phyloP scores from a whole-genome alignment of 92 coral and sea anemone genomes.

The Zoanthus solanderi region DNA sequence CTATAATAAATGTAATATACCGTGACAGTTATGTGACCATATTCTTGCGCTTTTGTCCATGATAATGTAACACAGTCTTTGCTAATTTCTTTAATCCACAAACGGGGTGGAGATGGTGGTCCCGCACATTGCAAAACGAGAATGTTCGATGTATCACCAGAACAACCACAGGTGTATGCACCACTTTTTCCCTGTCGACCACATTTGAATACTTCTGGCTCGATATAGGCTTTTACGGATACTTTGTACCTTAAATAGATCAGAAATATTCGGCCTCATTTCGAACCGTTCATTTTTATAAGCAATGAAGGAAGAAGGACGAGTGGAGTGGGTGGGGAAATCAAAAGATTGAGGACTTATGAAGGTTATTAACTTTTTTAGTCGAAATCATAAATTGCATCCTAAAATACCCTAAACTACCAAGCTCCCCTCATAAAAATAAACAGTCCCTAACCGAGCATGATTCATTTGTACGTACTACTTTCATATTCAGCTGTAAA shows the following conservation, averaged over 20 bases:
- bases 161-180: constrained; percentile 79
- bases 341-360: no score
- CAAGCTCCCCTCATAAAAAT: no score
- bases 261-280: not conserved
- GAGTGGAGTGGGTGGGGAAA: no score
- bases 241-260: constrained; percentile 56
- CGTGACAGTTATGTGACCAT: constrained; percentile 61
- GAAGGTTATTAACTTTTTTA: no score
- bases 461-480: no score
- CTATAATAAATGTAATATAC: constrained; percentile 32
- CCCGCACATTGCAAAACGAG: constrained; percentile 67
- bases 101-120: constrained; percentile 61
- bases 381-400: no score
- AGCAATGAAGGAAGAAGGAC: not conserved
- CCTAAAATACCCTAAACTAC: no score
- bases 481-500: no score
- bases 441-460: no score
- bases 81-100: constrained; percentile 66
- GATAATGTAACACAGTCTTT: constrained; percentile 63
- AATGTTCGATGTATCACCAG: constrained; percentile 71
- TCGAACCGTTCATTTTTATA: not conserved
- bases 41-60: constrained; percentile 75
- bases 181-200: constrained; percentile 7
- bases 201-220: constrained; percentile 61
- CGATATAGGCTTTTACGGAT: constrained; percentile 68